Percentiles rank a stretch among this genome's conserved stretches.
phyloP scores from a whole-genome alignment of 2,888 invertebrate species.

The Euzophera pinguis region DNA sequence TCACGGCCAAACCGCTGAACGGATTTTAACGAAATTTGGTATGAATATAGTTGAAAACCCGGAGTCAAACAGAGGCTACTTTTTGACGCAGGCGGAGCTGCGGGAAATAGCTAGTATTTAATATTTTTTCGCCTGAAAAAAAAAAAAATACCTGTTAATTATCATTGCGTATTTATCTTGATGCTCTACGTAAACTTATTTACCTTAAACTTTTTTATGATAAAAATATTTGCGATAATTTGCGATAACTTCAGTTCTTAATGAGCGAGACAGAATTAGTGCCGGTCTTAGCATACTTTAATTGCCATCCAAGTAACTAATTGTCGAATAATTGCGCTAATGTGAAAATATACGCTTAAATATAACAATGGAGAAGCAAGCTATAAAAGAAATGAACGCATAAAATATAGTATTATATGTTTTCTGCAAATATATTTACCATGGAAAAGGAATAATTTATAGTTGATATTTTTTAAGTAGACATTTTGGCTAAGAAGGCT shows the following conservation, averaged over 20 bases:
- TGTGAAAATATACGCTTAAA: slow-evolving; percentile 75
- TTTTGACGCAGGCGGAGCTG: too few relatives aligned
- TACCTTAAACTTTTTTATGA: not conserved
- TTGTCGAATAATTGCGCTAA: slow-evolving; percentile 77
- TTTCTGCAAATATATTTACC: not conserved
- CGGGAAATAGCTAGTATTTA: too few relatives aligned
- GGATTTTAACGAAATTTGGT: too few relatives aligned
- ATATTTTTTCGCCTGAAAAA: too few relatives aligned
- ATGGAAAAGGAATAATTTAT: too few relatives aligned
- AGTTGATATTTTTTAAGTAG: too few relatives aligned
- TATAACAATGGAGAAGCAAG: slow-evolving; percentile 68
- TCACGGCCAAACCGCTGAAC: too few relatives aligned
- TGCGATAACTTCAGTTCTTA: slow-evolving; percentile 54
- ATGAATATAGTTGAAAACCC: too few relatives aligned
- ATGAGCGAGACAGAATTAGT: slow-evolving; percentile 63
- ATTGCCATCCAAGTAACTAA: slow-evolving; percentile 66
- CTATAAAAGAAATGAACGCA: slow-evolving; percentile 39
- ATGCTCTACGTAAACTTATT: not conserved
- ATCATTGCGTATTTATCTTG: not conserved
- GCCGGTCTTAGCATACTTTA: slow-evolving; percentile 52
- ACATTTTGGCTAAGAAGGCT: too few relatives aligned
- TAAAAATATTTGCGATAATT: slow-evolving; percentile 45
- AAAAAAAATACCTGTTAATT: too few relatives aligned
- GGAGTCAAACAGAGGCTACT: too few relatives aligned
- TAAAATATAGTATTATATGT: not conserved